phyloP scores from a whole-genome alignment of 2,888 invertebrate species.

The Tineola bisselliella region DNA sequence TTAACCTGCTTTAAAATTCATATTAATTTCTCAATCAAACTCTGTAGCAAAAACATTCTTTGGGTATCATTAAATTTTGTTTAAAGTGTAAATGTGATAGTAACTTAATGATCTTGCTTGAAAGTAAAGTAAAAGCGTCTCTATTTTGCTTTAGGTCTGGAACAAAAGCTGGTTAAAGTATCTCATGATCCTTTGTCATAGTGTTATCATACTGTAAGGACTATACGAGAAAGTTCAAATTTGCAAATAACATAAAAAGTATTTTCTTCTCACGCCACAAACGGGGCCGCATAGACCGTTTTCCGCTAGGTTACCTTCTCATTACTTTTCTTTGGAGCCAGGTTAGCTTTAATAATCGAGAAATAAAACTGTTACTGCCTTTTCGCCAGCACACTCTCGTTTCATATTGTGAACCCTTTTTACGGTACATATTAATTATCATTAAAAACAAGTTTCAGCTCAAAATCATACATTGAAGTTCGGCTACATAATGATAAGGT shows the following conservation, averaged over 20 bases:
- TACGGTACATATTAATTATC: constrained; percentile 28
- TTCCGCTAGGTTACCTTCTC: constrained; percentile 63
- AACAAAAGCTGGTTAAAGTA: constrained; percentile 25
- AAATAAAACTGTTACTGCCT: constrained; percentile 7
- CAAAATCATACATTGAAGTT: neutral
- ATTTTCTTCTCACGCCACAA: constrained; percentile 41
- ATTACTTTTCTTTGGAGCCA: constrained; percentile 58
- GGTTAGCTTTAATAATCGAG: constrained; percentile 53
- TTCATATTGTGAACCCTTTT: constrained; percentile 10
- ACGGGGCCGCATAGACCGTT: constrained; percentile 40
- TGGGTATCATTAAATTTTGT: neutral
- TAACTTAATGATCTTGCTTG: constrained; percentile 18
- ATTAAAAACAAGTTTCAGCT: neutral
- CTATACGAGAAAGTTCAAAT: constrained; percentile 28
- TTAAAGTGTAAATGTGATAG: neutral
- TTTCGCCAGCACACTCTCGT: neutral
- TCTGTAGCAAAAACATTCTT: neutral
- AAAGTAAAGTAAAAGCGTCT: constrained; percentile 42
- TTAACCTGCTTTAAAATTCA: neutral
- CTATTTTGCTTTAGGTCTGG: constrained; percentile 41
- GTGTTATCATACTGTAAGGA: constrained; percentile 28
- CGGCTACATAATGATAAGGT: constrained; percentile 45
- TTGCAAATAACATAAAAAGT: constrained; percentile 48
- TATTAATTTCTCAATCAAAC: neutral
- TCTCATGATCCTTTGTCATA: constrained; percentile 35